These are phyloP conservation scores for Phortica magna DNA, from an alignment of 2,888 invertebrate genomes.

Conservation along the genomic window DNA sequence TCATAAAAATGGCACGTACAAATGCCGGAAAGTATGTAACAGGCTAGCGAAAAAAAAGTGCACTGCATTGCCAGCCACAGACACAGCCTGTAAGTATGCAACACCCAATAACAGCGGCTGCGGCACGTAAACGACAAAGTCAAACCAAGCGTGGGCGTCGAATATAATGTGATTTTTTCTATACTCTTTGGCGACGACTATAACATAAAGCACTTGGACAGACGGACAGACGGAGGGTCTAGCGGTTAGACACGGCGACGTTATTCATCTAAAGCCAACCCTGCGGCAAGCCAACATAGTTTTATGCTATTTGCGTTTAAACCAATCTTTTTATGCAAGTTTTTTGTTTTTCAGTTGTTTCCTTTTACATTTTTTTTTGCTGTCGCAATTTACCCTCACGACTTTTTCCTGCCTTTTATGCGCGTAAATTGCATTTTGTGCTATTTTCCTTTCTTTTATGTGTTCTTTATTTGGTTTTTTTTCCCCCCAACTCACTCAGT, in stretches of 20 bases:
- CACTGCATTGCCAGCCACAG: background rate
- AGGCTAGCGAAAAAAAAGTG: too few species aligned
- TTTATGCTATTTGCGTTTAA: background rate
- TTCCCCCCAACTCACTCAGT: conserved; percentile 32
- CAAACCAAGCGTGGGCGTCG: background rate
- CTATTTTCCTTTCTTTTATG: conserved; percentile 35
- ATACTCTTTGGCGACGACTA: background rate
- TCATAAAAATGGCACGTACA: too few species aligned
- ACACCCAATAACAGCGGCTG: background rate
- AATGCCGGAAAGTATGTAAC: too few species aligned
- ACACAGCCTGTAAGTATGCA: conserved; percentile 1
- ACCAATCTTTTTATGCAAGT: conserved; percentile 43
- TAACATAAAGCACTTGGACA: background rate
- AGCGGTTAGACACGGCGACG: background rate
- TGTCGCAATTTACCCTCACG: conserved; percentile 34
- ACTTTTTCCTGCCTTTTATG: conserved; percentile 40
- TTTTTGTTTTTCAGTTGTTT: background rate
- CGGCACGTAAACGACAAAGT: background rate
- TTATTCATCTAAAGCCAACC: conserved; percentile 2
- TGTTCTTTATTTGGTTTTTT: background rate
- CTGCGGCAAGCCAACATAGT: conserved; percentile 20
- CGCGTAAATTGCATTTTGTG: conserved; percentile 52
- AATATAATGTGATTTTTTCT: conserved; percentile 7
- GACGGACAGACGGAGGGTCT: background rate
- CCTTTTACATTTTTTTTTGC: background rate